phyloP scores from a whole-genome alignment of 1,140 invertebrate genomes.

The Saxidomus purpurata region DNA sequence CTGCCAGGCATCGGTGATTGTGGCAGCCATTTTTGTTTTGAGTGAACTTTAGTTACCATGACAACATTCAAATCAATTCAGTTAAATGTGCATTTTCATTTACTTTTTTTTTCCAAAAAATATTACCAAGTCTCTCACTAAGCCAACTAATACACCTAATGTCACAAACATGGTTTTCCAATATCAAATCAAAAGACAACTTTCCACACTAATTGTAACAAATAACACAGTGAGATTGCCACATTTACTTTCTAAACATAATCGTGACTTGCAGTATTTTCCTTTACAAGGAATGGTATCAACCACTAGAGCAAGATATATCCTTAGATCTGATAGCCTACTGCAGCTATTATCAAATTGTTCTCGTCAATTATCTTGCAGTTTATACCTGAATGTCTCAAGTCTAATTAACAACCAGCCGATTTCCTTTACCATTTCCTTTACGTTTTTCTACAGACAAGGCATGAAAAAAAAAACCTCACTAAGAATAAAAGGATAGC shows the following conservation, averaged over 20 bases:
- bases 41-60: constrained; percentile 7
- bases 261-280: background rate
- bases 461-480: background rate
- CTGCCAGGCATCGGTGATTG: constrained; percentile 39
- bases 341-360: background rate
- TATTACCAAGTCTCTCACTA: background rate
- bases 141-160: background rate
- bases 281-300: background rate
- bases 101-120: background rate
- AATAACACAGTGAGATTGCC: background rate
- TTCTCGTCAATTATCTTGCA: background rate
- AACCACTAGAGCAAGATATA: background rate
- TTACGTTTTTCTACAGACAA: too few species aligned
- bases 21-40: constrained; percentile 50
- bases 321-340: background rate
- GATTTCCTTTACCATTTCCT: background rate
- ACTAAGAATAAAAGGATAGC: too few species aligned
- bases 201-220: background rate
- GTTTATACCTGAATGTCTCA: background rate
- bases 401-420: background rate
- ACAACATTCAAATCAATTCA: background rate
- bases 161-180: constrained; percentile 12
- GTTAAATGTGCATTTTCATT: background rate
- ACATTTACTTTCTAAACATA: background rate
- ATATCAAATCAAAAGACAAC: constrained; percentile 17